These are phyloP conservation scores for Caprella mutica DNA, from an alignment of 2,888 invertebrate species.

Conservation along the genomic window DNA sequence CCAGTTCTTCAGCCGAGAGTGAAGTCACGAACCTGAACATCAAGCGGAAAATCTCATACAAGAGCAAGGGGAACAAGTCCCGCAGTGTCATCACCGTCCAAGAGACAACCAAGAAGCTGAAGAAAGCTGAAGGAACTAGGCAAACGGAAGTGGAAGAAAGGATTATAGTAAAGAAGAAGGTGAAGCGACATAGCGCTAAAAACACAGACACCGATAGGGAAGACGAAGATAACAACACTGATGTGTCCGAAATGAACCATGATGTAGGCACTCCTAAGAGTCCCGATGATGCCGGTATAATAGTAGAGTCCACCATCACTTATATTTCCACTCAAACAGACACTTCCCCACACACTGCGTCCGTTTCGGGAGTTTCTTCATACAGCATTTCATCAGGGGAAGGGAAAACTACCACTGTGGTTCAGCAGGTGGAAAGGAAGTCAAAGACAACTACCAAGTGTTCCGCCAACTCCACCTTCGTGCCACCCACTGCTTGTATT, in stretches of 20 bases:
- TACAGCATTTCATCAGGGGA: slow-evolving; percentile 29
- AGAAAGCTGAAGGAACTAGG: slow-evolving; percentile 28
- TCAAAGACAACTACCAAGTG: slow-evolving; percentile 21
- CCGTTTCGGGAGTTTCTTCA: slow-evolving; percentile 27
- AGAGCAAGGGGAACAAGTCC: slow-evolving; percentile 20
- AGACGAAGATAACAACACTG: slow-evolving; percentile 16
- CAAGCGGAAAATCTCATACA: slow-evolving; percentile 28
- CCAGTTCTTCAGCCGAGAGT: slow-evolving; percentile 22
- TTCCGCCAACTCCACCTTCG: background rate
- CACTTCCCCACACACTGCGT: slow-evolving; percentile 27
- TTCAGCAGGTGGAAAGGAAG: slow-evolving; percentile 23
- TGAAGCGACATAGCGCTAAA: slow-evolving; percentile 17
- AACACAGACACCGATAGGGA: slow-evolving; percentile 16
- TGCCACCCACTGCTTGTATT: slow-evolving; percentile 28
- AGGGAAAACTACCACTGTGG: slow-evolving; percentile 31
- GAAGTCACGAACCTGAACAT: slow-evolving; percentile 32
- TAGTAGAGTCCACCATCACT: slow-evolving; percentile 31
- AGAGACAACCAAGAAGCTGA: slow-evolving; percentile 33
- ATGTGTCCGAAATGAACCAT: slow-evolving; percentile 16
- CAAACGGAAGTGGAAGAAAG: slow-evolving; percentile 30
- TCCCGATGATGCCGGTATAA: slow-evolving; percentile 17
- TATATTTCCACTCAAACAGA: slow-evolving; percentile 28
- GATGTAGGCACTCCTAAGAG: slow-evolving; percentile 19
- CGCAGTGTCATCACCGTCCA: slow-evolving; percentile 31
- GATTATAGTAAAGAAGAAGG: slow-evolving; percentile 33